Conservation (phyloP, 1,140 invertebrate species). For the Ips nitidus region DNA sequence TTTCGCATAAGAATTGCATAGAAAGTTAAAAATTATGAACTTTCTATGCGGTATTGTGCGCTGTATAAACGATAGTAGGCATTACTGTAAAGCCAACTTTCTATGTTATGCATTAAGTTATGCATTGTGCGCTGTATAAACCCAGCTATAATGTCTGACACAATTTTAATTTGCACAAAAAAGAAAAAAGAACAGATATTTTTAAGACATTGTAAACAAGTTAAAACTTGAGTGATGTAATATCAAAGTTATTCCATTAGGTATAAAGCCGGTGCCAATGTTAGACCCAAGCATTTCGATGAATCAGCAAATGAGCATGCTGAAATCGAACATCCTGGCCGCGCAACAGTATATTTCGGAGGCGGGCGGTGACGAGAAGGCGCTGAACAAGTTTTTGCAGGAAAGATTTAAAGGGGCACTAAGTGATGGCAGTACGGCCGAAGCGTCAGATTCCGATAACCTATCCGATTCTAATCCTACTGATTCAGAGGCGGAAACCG, state of each 20-base stretch:
- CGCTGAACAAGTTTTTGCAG: constrained; percentile 52
- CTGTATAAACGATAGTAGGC: no score
- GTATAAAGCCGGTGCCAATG: constrained; percentile 61
- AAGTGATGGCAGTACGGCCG: constrained; percentile 55
- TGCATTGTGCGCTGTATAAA: no score
- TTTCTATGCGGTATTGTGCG: no score
- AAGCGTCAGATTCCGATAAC: constrained; percentile 59
- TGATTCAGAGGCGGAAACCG: constrained; percentile 52
- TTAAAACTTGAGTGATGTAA: no score
- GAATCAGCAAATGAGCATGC: constrained; percentile 61
- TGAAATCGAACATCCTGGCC: constrained; percentile 63
- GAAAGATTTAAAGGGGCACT: constrained; percentile 58
- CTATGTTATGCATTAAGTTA: no score
- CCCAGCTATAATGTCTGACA: no score
- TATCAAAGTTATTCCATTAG: constrained; percentile 24
- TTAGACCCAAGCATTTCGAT: constrained; percentile 59
- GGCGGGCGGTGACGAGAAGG: constrained; percentile 56
- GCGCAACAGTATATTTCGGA: constrained; percentile 58
- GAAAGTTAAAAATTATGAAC: no score
- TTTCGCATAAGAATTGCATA: no score
- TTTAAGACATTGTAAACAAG: not conserved
- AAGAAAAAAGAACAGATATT: not conserved
- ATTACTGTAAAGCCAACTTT: no score
- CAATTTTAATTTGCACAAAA: no score
- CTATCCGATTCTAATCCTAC: constrained; percentile 57